These are phyloP conservation scores for Agapornis roseicollis DNA, from an alignment of 2,113 vertebrate species.

Conservation along the genomic window DNA sequence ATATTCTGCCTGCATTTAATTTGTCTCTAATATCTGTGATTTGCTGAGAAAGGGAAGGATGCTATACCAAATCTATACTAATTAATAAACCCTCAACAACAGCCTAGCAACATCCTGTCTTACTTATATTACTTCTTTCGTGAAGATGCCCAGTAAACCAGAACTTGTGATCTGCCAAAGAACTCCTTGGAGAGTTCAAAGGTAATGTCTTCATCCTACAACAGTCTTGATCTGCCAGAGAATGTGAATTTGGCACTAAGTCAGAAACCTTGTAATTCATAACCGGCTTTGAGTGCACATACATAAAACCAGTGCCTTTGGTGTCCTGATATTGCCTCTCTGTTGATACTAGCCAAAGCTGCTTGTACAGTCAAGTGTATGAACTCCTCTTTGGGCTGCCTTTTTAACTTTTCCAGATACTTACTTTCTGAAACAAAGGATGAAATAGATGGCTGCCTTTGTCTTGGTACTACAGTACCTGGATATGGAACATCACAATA, in stretches of 20 bases:
- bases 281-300: not conserved
- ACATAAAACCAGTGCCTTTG: not conserved
- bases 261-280: not conserved
- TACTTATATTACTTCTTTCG: not conserved
- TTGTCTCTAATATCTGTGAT: not conserved
- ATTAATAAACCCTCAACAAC: not conserved
- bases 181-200: rapidly evolving
- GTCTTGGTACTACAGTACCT: not conserved
- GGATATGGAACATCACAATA: not conserved
- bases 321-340: not conserved
- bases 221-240: not conserved
- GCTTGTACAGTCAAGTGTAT: not conserved
- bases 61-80: not conserved
- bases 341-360: not conserved
- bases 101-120: not conserved
- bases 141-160: not conserved
- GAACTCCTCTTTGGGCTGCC: not conserved
- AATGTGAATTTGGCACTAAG: not conserved
- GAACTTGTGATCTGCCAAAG: not conserved
- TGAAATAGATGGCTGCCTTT: not conserved
- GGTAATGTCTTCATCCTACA: not conserved
- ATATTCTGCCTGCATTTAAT: not conserved
- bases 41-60: not conserved
- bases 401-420: not conserved
- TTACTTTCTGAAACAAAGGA: not conserved